Conservation (phyloP, 2,797 vertebrate species). For the Smutsia gigantea region DNA sequence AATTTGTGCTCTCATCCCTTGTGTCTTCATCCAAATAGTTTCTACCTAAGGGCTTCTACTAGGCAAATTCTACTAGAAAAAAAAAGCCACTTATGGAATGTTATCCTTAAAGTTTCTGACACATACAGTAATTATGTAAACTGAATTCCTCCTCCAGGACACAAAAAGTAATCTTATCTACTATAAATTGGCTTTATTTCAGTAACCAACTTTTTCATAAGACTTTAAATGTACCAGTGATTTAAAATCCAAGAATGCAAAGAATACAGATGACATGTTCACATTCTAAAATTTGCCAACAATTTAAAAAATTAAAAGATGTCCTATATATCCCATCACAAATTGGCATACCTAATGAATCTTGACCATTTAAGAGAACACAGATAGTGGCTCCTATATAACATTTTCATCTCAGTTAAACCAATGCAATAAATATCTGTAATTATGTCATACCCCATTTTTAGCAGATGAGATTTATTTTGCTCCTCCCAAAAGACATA, state of each 20-base stretch:
- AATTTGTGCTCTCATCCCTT: background rate
- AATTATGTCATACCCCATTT: conserved; percentile 11
- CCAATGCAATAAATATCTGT: background rate
- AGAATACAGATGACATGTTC: background rate
- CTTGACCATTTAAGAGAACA: background rate
- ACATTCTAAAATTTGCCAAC: conserved; percentile 32
- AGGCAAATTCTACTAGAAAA: background rate
- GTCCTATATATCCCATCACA: background rate
- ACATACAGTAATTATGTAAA: background rate
- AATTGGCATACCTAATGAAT: background rate
- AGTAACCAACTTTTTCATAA: background rate
- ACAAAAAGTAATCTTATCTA: background rate
- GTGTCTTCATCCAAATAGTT: background rate
- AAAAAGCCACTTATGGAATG: background rate
- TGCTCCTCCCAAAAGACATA: conserved; percentile 32
- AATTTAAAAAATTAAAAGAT: conserved; percentile 40
- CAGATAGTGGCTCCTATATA: background rate
- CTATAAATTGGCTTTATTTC: background rate
- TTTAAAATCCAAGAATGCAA: background rate
- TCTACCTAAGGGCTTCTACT: background rate
- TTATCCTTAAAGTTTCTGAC: background rate
- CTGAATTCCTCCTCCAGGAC: background rate
- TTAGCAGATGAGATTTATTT: conserved; percentile 13
- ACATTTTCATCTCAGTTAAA: conserved; percentile 18
- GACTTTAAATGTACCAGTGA: background rate